These are phyloP conservation scores for Acipenser ruthenus DNA, from an alignment of 2,797 vertebrate species.

Conservation along the genomic window DNA sequence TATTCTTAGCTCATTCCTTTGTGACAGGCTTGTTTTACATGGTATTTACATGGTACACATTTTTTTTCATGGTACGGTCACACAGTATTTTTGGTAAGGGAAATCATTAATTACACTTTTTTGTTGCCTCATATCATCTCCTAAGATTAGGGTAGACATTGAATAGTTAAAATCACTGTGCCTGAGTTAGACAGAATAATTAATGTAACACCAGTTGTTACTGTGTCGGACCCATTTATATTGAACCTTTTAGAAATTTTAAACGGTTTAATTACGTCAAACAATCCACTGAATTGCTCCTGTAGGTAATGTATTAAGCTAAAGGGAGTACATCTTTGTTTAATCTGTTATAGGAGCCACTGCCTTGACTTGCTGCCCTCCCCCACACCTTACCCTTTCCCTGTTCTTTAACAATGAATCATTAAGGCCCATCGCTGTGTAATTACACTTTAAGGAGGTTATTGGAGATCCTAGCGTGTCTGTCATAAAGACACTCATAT, in stretches of 20 bases:
- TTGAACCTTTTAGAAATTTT: conserved; percentile 48
- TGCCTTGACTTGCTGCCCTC: conserved; percentile 50
- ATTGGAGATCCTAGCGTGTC: conserved; percentile 57
- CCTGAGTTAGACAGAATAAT: background rate
- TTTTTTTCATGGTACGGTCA: no score
- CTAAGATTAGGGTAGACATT: no score
- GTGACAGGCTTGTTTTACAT: no score
- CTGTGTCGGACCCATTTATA: conserved; percentile 20
- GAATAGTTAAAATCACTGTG: no score
- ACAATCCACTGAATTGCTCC: conserved; percentile 62
- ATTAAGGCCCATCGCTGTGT: conserved; percentile 60
- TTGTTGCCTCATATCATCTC: no score
- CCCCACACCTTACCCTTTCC: conserved; percentile 22
- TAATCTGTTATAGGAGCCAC: conserved; percentile 58
- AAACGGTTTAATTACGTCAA: conserved; percentile 62
- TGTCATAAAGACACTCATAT: conserved; percentile 60
- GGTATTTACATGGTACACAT: no score
- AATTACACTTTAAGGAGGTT: conserved; percentile 69
- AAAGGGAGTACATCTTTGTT: conserved; percentile 57
- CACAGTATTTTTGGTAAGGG: no score
- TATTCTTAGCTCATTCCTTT: no score
- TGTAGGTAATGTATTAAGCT: conserved; percentile 63
- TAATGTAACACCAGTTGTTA: background rate
- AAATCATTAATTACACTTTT: no score
- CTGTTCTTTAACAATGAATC: conserved; percentile 67